These are phyloP conservation scores for Pampus argenteus DNA, from an alignment of 2,797 vertebrate genomes.

Conservation along the genomic window DNA sequence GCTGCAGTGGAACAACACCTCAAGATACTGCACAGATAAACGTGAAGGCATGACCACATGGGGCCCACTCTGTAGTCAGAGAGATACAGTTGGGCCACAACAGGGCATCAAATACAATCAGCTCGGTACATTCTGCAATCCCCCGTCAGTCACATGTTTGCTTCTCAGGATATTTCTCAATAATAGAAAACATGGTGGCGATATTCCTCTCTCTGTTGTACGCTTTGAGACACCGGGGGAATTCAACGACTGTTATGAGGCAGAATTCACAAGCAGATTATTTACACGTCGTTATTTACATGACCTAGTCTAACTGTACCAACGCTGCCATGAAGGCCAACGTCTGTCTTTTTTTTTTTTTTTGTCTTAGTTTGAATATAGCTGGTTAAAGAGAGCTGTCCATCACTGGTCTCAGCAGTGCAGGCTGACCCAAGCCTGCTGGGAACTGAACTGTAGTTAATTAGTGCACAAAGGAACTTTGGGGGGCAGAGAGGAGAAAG, in stretches of 20 bases:
- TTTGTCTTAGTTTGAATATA: constrained; percentile 37
- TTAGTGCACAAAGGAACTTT: constrained; percentile 77
- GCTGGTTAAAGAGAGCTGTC: constrained; percentile 71
- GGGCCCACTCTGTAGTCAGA: constrained; percentile 1
- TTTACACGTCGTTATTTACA: constrained; percentile 27
- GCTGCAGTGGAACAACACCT: constrained; percentile 43
- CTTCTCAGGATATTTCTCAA: constrained; percentile 42
- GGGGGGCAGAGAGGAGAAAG: constrained; percentile 22
- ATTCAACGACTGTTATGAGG: constrained; percentile 35
- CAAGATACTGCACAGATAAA: constrained; percentile 28
- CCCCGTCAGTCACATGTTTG: constrained; percentile 36
- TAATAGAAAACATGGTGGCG: constrained; percentile 12
- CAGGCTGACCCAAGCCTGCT: constrained; percentile 78
- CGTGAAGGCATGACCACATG: background rate
- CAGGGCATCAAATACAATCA: constrained; percentile 9
- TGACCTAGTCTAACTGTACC: constrained; percentile 19
- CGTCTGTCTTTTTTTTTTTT: constrained; percentile 12
- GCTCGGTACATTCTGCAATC: background rate
- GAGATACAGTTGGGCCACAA: constrained; percentile 6
- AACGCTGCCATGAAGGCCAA: constrained; percentile 21
- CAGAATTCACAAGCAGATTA: constrained; percentile 52
- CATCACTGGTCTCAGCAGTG: constrained; percentile 67
- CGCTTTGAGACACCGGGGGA: constrained; percentile 36
- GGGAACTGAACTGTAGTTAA: constrained; percentile 85
- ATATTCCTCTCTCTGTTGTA: constrained; percentile 18